Base-by-base conservation (phyloP, 2,113 vertebrate species). In the Melanocharis versteri region DNA sequence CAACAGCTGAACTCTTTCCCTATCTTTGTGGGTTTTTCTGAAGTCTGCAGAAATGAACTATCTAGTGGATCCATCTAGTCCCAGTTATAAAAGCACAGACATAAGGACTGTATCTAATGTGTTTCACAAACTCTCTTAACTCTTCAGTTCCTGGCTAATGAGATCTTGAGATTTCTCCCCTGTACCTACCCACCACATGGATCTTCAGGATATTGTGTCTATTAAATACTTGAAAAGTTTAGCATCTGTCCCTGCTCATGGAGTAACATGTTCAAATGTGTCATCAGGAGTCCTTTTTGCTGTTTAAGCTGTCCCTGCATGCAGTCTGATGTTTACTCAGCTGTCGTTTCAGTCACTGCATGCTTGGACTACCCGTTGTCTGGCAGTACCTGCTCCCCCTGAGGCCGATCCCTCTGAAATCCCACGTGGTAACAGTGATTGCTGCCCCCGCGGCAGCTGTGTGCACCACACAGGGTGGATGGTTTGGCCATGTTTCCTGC, bases 341-440 rank as follows among this genome's bases (percentile, higher is more conserved):
- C 39, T 71, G 68, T 68, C 27, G 12, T 73, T 76, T 50, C 53
- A 42, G 20, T 37, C 0, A 0, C 9, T 13, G 18, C 35, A 15
- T 3, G 16, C 78, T 72, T 60, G 64, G 42, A 35, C n/a, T 24
- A 6, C 62, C 42, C 3, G 0, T 20, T n/a, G 39, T 60, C 39
- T 31, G 68, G 76, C 56, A 54, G 39, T 18, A 26, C 53, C 31
- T 9, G 1, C 30, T 35, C 20, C 75, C 44, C 45, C 30, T 1
- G 35, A 35, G 81, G 70, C 35, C 7, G 31, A n/a, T 16, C 26
- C 42, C 66, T 45, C 39, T 19, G 37, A 22, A 57, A 7, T 57
- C 72, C 51, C 47, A 3, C 33, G 13, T 0, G 5, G 72, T 4
- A 7, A 6, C 19, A n/a, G 60, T 1, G 24, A 21, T 2, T 8